Evolutionary conservation across 2,888 invertebrate genomes (phyloP), one percentile per base, ranked within the genome.

Genomic region (Campoplex capitator): DNA sequence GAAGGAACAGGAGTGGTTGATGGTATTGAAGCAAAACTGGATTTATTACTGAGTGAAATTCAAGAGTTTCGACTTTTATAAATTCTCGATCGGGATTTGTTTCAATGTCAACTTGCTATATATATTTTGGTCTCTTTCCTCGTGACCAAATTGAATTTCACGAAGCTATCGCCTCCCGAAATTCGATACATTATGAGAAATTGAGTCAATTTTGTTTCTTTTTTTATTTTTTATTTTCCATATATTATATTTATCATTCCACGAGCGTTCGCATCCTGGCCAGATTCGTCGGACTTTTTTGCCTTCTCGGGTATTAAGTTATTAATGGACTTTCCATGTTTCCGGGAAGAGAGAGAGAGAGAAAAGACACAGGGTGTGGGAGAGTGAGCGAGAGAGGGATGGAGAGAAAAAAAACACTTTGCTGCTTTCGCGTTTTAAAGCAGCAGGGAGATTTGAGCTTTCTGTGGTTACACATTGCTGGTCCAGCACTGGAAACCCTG

Each of bases 241-340:
- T 32, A 28, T 48, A 65, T 76, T 62, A 62, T 83, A 77, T 77
- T 86, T 83, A 86, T 80, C 76, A 83, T 86, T 83, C 80, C 23
- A 73, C 76, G 76, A 77, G 38, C 76, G 80, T 83, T 86, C 83
- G 83, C 38, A 75, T 75, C 58, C 78, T 28, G 67, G 65, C 76
- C 67, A 54, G 83, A 71, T 71, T 23, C 76, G 76, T 58, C 56
- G 56, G 38, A 65, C 56, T 80, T 80, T 86, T 86, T 79, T 38
- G 32, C 84, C 65, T 73, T 35, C 82, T 42, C 38, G 28, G 48
- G 88, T 89, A 90, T 90, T 90, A 92, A 92, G 92, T 92, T 92
- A 92, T 92, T 92, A 92, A 92, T 92, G 92, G 92, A 91, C 90
- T 92, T 92, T 92, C 87, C 92, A 88, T 92, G 92, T 92, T 91